A percentile compares a stretch with the other conserved stretches of the same genome.
These are phyloP conservation scores for Bimastos eiseni DNA, from an alignment of 2,888 invertebrate genomes.

Conservation along the genomic window DNA sequence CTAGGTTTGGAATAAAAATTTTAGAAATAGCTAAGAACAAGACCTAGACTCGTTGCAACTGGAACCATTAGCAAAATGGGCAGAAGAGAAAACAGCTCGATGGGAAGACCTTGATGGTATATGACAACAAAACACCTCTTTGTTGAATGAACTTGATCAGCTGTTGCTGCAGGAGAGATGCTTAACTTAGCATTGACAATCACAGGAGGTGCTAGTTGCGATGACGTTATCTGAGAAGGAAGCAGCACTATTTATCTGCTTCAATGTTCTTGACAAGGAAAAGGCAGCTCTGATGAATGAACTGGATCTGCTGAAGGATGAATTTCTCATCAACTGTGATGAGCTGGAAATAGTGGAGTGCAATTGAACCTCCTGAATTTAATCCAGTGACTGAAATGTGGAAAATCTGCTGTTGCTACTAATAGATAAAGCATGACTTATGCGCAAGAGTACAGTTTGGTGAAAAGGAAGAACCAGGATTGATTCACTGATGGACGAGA, in stretches of 20 bases:
- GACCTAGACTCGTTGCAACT: conserved; percentile 26
- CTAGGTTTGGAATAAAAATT: conserved; percentile 23
- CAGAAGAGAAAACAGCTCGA: conserved; percentile 17
- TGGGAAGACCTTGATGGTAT: not conserved
- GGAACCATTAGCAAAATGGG: not conserved
- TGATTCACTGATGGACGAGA: not conserved
- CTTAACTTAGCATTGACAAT: not conserved
- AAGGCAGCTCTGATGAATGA: conserved; percentile 17
- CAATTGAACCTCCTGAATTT: not conserved
- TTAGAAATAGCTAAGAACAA: conserved; percentile 32
- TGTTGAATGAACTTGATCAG: not conserved
- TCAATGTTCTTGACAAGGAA: conserved; percentile 19
- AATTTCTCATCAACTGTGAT: not conserved
- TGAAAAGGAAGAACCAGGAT: conserved; percentile 7
- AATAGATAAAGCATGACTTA: not conserved
- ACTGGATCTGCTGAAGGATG: not conserved
- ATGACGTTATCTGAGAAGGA: not conserved
- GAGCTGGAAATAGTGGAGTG: conserved; percentile 24
- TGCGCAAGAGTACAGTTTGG: not conserved
- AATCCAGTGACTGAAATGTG: not conserved
- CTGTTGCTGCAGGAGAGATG: conserved; percentile 21
- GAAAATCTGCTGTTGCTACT: not conserved
- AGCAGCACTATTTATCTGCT: not conserved
- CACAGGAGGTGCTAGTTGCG: not conserved
- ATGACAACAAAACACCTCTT: not conserved